Percentiles rank a stretch among this genome's conserved stretches.
Conservation (phyloP, 2,888 invertebrate species). For the Diplolepis rosae region DNA sequence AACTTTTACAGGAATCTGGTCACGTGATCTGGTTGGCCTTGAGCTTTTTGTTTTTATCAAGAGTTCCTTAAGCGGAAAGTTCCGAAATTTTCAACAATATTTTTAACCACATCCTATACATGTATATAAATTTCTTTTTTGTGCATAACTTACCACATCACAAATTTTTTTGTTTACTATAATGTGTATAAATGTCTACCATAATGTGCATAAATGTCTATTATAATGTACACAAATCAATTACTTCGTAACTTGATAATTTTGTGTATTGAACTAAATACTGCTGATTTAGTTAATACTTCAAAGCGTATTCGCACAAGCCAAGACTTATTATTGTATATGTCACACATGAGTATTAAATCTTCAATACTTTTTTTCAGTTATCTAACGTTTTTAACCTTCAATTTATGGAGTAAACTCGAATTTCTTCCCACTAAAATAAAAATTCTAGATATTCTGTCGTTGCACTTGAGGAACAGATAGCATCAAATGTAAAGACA, state of each 20-base stretch:
- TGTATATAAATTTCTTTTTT: background rate
- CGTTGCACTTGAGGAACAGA: background rate
- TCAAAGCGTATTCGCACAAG: background rate
- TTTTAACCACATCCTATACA: background rate
- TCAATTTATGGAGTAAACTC: background rate
- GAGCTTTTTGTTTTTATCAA: background rate
- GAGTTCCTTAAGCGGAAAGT: no score
- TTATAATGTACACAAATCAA: background rate
- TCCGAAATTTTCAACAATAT: no score
- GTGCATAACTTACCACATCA: background rate
- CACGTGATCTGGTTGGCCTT: no score
- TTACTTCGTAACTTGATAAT: background rate
- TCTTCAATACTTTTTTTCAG: background rate
- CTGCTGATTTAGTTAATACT: background rate
- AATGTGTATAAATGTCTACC: no score
- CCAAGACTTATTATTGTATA: background rate
- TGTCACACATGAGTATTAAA: constrained; percentile 19
- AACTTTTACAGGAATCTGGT: background rate
- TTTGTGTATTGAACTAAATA: background rate
- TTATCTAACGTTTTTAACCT: background rate
- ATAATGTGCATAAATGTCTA: no score
- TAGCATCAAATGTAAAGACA: background rate
- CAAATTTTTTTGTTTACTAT: background rate
- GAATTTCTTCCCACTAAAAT: background rate
- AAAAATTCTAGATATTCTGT: background rate